These are phyloP conservation scores for Petrocephalus sullivani DNA, from an alignment of 2,797 vertebrate species.

Conservation along the genomic window DNA sequence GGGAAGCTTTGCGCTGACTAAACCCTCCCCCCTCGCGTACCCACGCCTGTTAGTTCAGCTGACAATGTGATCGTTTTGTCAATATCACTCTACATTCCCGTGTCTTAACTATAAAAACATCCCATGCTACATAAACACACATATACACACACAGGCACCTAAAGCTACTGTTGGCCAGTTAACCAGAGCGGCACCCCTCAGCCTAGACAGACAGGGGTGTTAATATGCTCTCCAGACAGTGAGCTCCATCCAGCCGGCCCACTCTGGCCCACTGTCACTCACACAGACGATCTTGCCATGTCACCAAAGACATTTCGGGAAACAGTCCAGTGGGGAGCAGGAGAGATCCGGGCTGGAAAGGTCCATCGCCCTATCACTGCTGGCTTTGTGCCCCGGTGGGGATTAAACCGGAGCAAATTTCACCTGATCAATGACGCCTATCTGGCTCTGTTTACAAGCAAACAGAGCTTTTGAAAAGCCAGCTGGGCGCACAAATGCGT, in stretches of 20 bases:
- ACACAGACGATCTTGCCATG: not conserved
- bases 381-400: not conserved
- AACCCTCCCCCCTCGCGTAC: not conserved
- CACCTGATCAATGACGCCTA: not conserved
- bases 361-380: too few species aligned
- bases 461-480: not conserved
- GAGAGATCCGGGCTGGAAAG: not conserved
- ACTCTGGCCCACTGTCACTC: not conserved
- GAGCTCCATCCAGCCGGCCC: not conserved
- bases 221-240: not conserved
- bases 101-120: constrained; percentile 5
- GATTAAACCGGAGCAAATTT: not conserved
- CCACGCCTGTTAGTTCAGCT: not conserved
- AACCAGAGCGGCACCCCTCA: not conserved
- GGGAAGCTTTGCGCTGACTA: not conserved
- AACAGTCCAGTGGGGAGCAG: not conserved
- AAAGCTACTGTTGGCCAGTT: not conserved
- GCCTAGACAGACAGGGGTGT: not conserved
- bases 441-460: not conserved
- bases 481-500: not conserved
- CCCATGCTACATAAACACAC: not conserved
- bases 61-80: not conserved
- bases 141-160: not conserved
- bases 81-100: not conserved
- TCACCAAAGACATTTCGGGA: not conserved